Conservation (phyloP, 2,888 invertebrate species). For the Troides aeacus region DNA sequence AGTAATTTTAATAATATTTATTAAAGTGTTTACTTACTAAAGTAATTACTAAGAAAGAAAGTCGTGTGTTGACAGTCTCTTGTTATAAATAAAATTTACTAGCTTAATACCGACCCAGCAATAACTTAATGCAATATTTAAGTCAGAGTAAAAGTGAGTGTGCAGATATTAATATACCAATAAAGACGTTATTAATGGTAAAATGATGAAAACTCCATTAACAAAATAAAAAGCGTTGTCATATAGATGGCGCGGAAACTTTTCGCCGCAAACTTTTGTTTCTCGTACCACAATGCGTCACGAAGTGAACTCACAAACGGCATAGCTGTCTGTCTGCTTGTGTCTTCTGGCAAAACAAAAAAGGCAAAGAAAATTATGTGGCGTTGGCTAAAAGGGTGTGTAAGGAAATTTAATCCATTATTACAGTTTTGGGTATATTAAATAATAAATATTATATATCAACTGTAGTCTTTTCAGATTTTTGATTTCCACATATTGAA, state of each 20-base stretch:
- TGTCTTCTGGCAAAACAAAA: conserved; percentile 4
- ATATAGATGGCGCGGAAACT: conserved; percentile 4
- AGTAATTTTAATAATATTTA: conserved; percentile 56
- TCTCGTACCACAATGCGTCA: conserved; percentile 3
- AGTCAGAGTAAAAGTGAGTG: not conserved
- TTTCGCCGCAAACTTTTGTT: conserved; percentile 15
- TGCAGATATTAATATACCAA: not conserved
- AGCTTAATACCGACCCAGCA: too few species aligned
- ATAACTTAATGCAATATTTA: not conserved
- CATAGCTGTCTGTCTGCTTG: conserved; percentile 9
- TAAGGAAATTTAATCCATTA: not conserved
- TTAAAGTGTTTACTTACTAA: not conserved
- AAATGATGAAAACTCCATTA: not conserved
- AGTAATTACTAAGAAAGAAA: not conserved
- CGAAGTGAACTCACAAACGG: conserved; percentile 22
- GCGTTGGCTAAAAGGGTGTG: not conserved
- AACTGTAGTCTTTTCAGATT: not conserved
- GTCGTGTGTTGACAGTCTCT: too few species aligned
- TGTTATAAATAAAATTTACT: too few species aligned
- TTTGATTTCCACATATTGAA: not conserved
- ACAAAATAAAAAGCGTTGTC: conserved; percentile 7
- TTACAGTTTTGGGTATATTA: not conserved
- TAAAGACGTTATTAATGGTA: not conserved
- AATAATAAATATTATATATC: not conserved
- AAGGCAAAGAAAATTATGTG: not conserved